Percentiles rank a stretch among this genome's conserved stretches.
Conservation (phyloP, 2,888 invertebrate species). For the Coecobrya sp. region DNA sequence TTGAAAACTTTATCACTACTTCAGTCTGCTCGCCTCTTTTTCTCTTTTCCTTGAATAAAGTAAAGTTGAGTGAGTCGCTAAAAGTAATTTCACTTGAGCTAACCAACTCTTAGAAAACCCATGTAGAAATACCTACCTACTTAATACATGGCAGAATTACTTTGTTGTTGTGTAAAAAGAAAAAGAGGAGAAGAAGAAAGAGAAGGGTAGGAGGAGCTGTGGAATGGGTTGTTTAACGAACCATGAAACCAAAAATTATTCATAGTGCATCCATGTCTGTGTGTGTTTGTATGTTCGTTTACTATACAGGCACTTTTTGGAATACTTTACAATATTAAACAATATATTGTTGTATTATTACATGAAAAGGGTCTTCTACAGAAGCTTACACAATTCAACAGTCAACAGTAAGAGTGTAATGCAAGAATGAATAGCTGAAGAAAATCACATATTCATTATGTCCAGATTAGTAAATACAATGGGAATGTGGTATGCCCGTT, state of each 20-base stretch:
- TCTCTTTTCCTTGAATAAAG: constrained; percentile 59
- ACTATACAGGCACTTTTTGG: constrained; percentile 16
- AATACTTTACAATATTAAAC: constrained; percentile 1
- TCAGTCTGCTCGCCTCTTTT: constrained; percentile 14
- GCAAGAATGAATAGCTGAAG: neutral
- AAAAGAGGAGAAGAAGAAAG: constrained; percentile 54
- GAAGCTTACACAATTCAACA: constrained; percentile 61
- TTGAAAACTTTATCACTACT: constrained; percentile 73
- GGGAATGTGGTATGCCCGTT: neutral
- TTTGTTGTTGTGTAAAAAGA: constrained; percentile 65
- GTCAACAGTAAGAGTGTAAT: constrained; percentile 28
- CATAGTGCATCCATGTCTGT: constrained; percentile 70
- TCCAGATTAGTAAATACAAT: constrained; percentile 52
- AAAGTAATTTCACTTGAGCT: constrained; percentile 79
- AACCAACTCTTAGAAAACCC: constrained; percentile 76
- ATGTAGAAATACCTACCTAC: constrained; percentile 24
- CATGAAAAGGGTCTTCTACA: constrained; percentile 27
- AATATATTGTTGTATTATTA: constrained; percentile 44
- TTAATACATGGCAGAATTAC: constrained; percentile 68
- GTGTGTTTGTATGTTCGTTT: constrained; percentile 16
- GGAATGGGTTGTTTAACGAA: constrained; percentile 81
- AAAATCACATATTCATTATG: constrained; percentile 70
- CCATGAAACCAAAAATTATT: constrained; percentile 81
- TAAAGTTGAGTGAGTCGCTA: constrained; percentile 77
- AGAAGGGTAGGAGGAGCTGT: constrained; percentile 76